These are phyloP conservation scores for Creontiades dilutus DNA, from an alignment of 2,888 invertebrate genomes.

Conservation along the genomic window DNA sequence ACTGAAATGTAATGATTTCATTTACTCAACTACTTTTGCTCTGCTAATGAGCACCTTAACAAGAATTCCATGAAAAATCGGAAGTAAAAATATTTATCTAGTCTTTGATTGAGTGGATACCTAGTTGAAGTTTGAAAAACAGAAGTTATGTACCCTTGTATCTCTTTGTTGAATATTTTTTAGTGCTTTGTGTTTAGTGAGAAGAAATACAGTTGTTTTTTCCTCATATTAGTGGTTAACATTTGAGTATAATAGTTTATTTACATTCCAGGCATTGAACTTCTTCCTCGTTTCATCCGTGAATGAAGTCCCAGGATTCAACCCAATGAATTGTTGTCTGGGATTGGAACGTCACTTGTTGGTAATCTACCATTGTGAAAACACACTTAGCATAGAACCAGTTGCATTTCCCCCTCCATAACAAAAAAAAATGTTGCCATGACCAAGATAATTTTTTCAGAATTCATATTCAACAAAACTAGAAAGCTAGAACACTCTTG, in stretches of 20 bases:
- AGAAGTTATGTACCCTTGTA: too few species aligned
- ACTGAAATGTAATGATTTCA: too few species aligned
- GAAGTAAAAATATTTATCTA: too few species aligned
- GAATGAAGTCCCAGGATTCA: background rate
- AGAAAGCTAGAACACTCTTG: background rate
- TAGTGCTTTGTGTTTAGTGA: background rate
- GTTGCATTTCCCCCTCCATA: background rate
- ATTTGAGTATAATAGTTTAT: background rate
- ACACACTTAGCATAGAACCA: slow-evolving; percentile 40
- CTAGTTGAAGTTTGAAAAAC: too few species aligned
- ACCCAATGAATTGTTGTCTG: background rate
- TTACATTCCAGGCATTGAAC: background rate
- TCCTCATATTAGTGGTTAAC: background rate
- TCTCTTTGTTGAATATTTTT: too few species aligned
- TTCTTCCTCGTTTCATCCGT: background rate
- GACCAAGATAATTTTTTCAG: background rate
- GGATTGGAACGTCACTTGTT: background rate
- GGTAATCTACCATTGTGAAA: slow-evolving; percentile 1
- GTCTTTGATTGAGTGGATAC: too few species aligned
- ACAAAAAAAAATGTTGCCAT: background rate
- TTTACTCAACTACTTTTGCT: too few species aligned
- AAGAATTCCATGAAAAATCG: too few species aligned
- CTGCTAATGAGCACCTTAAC: too few species aligned
- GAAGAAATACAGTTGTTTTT: background rate
- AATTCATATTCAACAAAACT: background rate